These are phyloP conservation scores for Chelonia mydas DNA, from an alignment of 2,797 vertebrate species.

Conservation along the genomic window DNA sequence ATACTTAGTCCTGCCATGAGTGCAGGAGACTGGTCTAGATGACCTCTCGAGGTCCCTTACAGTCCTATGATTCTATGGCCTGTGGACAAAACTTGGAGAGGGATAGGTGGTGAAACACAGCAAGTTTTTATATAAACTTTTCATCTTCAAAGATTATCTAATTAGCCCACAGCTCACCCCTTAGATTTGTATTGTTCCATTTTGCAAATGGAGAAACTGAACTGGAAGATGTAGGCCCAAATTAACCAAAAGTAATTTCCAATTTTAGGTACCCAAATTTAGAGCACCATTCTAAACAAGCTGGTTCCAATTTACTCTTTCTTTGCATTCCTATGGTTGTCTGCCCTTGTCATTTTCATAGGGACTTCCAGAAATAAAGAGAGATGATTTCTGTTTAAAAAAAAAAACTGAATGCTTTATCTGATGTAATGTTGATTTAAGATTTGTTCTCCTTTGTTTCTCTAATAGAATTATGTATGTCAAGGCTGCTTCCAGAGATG, in stretches of 20 bases:
- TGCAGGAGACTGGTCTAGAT: no score
- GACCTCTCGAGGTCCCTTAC: no score
- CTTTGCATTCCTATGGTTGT: background rate
- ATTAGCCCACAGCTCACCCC: background rate
- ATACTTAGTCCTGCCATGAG: no score
- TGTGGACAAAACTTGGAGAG: background rate
- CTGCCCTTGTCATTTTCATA: background rate
- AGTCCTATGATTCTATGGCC: background rate
- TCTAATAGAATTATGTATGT: background rate
- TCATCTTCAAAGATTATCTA: background rate
- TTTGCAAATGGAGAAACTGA: background rate
- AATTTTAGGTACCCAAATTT: background rate
- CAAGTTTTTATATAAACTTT: background rate
- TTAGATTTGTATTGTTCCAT: background rate
- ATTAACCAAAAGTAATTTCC: background rate
- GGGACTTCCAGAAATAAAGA: background rate
- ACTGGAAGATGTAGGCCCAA: background rate
- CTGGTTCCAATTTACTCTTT: background rate
- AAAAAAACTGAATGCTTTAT: no score
- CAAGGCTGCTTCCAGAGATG: background rate
- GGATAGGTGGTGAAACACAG: background rate
- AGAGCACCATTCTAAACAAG: background rate
- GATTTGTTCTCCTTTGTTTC: background rate
- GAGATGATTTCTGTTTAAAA: background rate
- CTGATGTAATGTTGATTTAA: background rate